Base-by-base conservation (phyloP, 2,888 invertebrate genomes). In the Parasteatoda lunata region DNA sequence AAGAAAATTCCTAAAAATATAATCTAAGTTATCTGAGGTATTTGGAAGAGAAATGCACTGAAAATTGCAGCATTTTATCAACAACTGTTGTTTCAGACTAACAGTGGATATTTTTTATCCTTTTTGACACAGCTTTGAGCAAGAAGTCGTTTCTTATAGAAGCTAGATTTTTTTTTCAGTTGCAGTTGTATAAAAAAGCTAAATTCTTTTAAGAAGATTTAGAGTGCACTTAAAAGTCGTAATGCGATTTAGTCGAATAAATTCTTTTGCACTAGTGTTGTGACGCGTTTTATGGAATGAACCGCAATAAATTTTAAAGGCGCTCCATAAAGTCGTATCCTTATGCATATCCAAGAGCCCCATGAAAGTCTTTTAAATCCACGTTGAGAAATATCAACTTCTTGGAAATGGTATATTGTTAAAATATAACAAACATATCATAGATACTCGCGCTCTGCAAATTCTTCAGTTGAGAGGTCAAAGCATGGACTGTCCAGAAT, bases 161-260 rank as follows among this genome's bases (percentile, higher is more conserved):
- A 49, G 15, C 47, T 47, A 48, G 64, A 49, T 13, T 49, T 64
- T 59, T 59, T 30, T 75, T 45, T n/a, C 59, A 9, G n/a, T n/a
- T 13, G 59, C 9, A 59, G 59, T 59, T n/a, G 8, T 59, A 70
- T 49, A 73, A 76, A 76, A 64, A 11, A 65, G 65, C 47, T 30
- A 65, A 65, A 76, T 65, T 65, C 64, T n/a, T 48, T 76, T 48
- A 73, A 54, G 76, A 76, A 48, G 64, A 76, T 76, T 76, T 76
- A 64, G 65, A 76, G 76, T 8, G 76, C 47, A 48, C 65, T 76
- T 76, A 75, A 75, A 73, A 65, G 64, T 75, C 75, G 76, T 76
- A 65, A 76, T 76, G 76, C 76, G 64, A 76, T 76, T 76, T 76
- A 48, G 49, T 6, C 76, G 65, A 76, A 76, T 76, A 76, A 76